Evolutionary conservation across 2,797 vertebrate species (phyloP).

Genomic region (Amphiprion clarkii): DNA sequence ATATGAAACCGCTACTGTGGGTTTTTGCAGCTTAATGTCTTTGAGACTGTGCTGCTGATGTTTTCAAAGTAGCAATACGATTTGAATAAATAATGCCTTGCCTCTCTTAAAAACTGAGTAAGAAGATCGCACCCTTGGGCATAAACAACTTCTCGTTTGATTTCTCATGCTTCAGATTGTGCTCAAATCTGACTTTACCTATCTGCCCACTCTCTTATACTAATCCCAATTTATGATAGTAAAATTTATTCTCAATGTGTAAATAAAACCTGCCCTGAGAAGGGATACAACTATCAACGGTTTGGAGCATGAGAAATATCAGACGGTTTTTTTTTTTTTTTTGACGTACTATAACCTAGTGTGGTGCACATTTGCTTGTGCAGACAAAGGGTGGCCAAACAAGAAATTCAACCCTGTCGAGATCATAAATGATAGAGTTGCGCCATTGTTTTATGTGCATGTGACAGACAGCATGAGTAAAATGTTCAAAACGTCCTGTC

Average conservation of each 20-base stretch:
- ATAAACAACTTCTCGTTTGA: slow-evolving; percentile 74
- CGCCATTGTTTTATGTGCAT: background rate
- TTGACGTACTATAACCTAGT: background rate
- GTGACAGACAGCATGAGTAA: background rate
- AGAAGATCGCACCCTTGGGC: slow-evolving; percentile 65
- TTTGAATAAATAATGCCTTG: slow-evolving; percentile 77
- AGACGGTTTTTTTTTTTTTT: background rate
- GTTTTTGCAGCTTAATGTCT: slow-evolving; percentile 66
- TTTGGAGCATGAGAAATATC: slow-evolving; percentile 15
- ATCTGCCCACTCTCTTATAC: slow-evolving; percentile 37
- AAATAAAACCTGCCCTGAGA: background rate
- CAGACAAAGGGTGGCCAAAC: slow-evolving; percentile 8
- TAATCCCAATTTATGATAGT: slow-evolving; percentile 39
- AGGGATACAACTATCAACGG: background rate
- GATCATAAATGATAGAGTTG: background rate
- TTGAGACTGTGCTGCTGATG: slow-evolving; percentile 66
- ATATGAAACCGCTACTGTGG: slow-evolving; percentile 58
- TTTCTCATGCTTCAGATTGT: slow-evolving; percentile 52
- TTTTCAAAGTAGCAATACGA: slow-evolving; percentile 73
- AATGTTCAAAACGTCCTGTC: background rate
- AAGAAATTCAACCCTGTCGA: slow-evolving; percentile 28
- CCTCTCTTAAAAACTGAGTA: slow-evolving; percentile 49
- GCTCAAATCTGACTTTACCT: slow-evolving; percentile 53
- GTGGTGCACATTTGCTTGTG: background rate
- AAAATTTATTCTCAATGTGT: background rate